Evolutionary conservation across 1,140 invertebrate species (phyloP).

Genomic region (Macrobrachium rosenbergii): DNA sequence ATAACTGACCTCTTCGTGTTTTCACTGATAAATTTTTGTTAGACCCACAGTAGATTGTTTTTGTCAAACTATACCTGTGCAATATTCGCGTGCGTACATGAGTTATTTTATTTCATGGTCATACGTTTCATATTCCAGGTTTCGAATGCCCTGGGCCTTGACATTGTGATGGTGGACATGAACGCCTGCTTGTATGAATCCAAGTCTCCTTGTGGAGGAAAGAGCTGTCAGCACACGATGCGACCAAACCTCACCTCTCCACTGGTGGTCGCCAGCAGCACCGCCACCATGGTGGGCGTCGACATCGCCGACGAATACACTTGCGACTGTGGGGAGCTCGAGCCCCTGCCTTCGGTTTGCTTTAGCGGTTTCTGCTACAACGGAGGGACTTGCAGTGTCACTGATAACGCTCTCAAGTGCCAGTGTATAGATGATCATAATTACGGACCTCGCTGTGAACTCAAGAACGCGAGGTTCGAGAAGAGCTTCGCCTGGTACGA

Average conservation of each 20-base stretch:
- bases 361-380: constrained; percentile 81
- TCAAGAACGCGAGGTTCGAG: constrained; percentile 91
- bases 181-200: constrained; percentile 97
- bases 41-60: not conserved
- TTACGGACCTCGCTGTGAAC: constrained; percentile 93
- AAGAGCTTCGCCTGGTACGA: constrained; percentile 97
- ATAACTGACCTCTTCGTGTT: not conserved
- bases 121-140: constrained; percentile 75
- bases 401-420: constrained; percentile 30
- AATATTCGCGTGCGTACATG: not conserved
- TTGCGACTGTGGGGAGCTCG: constrained; percentile 90
- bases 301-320: constrained; percentile 88
- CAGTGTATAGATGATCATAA: constrained; percentile 43
- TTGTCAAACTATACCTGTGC: not conserved
- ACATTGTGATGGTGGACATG: constrained; percentile 97
- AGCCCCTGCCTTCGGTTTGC: constrained; percentile 74
- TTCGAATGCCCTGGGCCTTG: constrained; percentile 90
- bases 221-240: constrained; percentile 52
- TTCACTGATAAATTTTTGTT: too few species aligned
- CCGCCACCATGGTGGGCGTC: constrained; percentile 94
- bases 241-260: constrained; percentile 74
- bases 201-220: constrained; percentile 70
- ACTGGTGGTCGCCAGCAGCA: constrained; percentile 96
- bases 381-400: constrained; percentile 76
- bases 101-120: not conserved